Percentiles rank a stretch among this genome's conserved stretches.
phyloP scores from a whole-genome alignment of 2,888 invertebrate species.

The Ornithoptera alexandrae region DNA sequence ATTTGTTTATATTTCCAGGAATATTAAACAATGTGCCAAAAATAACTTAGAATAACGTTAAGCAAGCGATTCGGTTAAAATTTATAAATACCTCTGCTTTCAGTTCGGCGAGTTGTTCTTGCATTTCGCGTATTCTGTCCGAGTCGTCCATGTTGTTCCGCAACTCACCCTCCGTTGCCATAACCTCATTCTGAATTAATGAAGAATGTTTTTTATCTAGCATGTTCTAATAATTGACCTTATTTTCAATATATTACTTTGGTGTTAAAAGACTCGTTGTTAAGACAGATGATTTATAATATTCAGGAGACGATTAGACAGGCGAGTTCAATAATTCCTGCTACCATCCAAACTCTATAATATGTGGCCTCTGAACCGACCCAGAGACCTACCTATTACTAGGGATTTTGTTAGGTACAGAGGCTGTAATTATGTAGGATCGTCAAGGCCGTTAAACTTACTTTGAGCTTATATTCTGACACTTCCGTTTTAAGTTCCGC shows the following conservation, averaged over 20 bases:
- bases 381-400: too few species aligned
- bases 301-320: too few species aligned
- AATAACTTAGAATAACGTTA: not conserved
- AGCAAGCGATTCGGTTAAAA: not conserved
- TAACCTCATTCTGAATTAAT: slow-evolving; percentile 90
- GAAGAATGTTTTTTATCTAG: not conserved
- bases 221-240: not conserved
- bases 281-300: too few species aligned
- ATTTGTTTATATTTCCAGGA: not conserved
- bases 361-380: too few species aligned
- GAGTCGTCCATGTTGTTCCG: slow-evolving; percentile 90
- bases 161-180: slow-evolving; percentile 95
- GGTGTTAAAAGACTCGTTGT: too few species aligned
- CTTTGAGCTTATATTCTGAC: slow-evolving; percentile 95
- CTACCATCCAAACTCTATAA: too few species aligned
- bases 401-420: too few species aligned
- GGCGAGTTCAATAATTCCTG: too few species aligned
- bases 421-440: not conserved
- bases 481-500: slow-evolving; percentile 97
- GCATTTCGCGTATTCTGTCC: slow-evolving; percentile 92
- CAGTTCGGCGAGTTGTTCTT: slow-evolving; percentile 94
- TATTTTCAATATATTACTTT: not conserved
- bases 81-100: slow-evolving; percentile 90
- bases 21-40: not conserved
- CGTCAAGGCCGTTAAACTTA: slow-evolving; percentile 46